Evolutionary conservation across 2,888 invertebrate genomes (phyloP).

Genomic region (Eristalis arbustorum): DNA sequence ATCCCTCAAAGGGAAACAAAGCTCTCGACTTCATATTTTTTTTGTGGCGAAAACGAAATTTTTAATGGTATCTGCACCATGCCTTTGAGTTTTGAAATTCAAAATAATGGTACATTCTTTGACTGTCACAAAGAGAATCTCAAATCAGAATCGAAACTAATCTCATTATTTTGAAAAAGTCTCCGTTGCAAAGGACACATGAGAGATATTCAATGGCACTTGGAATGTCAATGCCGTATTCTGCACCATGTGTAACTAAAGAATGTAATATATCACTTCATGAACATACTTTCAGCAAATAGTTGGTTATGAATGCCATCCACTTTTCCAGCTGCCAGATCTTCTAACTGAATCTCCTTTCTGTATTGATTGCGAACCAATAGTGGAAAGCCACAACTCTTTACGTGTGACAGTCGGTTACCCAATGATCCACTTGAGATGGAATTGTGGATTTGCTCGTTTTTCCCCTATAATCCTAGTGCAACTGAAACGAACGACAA

Average conservation of each 20-base stretch:
- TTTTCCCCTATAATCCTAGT: conserved; percentile 13
- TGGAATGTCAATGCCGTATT: background rate
- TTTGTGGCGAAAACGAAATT: background rate
- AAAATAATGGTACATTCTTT: background rate
- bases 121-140: background rate
- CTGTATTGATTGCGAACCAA: conserved; percentile 55
- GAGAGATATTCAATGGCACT: background rate
- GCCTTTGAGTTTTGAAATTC: background rate
- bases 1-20: background rate
- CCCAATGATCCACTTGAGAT: conserved; percentile 64
- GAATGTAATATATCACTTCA: background rate
- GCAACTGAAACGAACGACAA: conserved; percentile 50
- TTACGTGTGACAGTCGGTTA: conserved; percentile 57
- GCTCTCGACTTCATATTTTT: background rate
- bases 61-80: background rate
- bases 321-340: conserved; percentile 33
- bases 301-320: conserved; percentile 14
- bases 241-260: background rate
- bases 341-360: conserved; percentile 26
- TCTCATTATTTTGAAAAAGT: background rate
- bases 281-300: background rate
- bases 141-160: background rate
- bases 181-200: background rate
- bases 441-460: conserved; percentile 5
- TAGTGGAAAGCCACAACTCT: conserved; percentile 55